Base-by-base conservation (phyloP, 1,140 invertebrate species). In the Apis laboriosa region DNA sequence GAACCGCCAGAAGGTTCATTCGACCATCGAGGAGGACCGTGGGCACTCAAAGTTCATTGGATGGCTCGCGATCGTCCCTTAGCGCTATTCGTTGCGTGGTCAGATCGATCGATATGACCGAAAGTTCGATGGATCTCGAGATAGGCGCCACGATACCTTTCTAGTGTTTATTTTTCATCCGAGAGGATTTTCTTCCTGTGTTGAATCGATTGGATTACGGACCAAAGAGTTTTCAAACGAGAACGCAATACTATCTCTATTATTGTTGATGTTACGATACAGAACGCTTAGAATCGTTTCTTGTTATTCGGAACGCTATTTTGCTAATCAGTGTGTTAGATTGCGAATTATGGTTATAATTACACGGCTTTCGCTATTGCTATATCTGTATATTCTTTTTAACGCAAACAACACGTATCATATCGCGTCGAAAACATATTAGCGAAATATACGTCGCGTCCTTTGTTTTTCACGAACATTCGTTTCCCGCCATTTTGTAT, bases 121-220 rank as follows among this genome's bases (percentile, higher is more conserved):
- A 84, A 11, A 87, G 81, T 34, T 81, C 84, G 64, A 49, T 86
- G 70, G 85, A 86, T 58, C 86, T 84, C 28, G 90, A 90, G n/a
- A 88, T 91, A 60, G 92, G 91, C 53, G 87, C 86, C 34, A 90
- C 92, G 12, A 93, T 93, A 92, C 90, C 91, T 72, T 92, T 93
- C 73, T 93, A 88, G 73, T 61, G 56, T 72, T 81, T 82, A 58
- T 24, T 84, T 81, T 83, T 17, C n/a, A 77, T 64, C 60, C 70
- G 72, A 64, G 51, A 60, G 61, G 63, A 15, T 9, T 53, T 55
- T 24, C 43, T 67, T 43, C 28, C 49, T 51, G 13, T 51, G 24
- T 63, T 17, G 70, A 21, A 74, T 80, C 55, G 70, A 74, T 68
- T n/a, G 24, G 28, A 74, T 66, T 24, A 61, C n/a, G 73, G 71